Base-by-base conservation (phyloP, 1,140 invertebrate genomes). In the Bombus waltoni region DNA sequence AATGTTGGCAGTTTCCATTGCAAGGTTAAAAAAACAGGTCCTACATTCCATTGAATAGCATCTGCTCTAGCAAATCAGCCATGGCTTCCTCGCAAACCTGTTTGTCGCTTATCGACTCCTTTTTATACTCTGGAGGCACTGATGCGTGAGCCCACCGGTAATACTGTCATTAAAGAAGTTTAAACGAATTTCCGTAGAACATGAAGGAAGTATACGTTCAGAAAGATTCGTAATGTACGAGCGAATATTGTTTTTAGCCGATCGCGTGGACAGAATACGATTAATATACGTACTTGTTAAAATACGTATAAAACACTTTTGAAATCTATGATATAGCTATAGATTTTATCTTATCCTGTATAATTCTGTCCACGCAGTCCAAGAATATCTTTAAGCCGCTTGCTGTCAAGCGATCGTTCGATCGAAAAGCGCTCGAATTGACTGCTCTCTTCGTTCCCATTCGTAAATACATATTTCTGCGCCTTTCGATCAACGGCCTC, bases 161-260 rank as follows among this genome's bases (percentile, higher is more conserved):
- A 78, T 68, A 57, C 77, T 65, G 71, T 80, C 38, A 75, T 42
- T 81, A 62, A 86, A 81, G 72, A 66, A 83, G 44, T 87, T 86
- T 57, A 87, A 87, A 81, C 80, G 42, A 76, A 87, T 66, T 90
- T 82, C 71, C 84, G 59, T 86, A 81, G 53, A 38, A 71, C 66
- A 82, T 62, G 66, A 72, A 79, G 62, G 65, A 87, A 86, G 84
- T 81, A 82, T 80, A 90, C 90, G 91, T 93, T 92, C 89, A 91
- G 95, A 94, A 95, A 95, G 95, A 95, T 95, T 95, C 95, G 94
- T 95, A 95, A 92, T 93, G 92, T 93, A 87, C 83, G 74, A 87
- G 88, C 83, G 74, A 59, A 82, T 85, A 81, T 77, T 83, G 44
- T 75, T 77, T 81, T 65, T 75, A 83, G 40, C 62, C 22, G 35